phyloP scores from a whole-genome alignment of 2,888 invertebrate genomes.

The Baccha elongata region DNA sequence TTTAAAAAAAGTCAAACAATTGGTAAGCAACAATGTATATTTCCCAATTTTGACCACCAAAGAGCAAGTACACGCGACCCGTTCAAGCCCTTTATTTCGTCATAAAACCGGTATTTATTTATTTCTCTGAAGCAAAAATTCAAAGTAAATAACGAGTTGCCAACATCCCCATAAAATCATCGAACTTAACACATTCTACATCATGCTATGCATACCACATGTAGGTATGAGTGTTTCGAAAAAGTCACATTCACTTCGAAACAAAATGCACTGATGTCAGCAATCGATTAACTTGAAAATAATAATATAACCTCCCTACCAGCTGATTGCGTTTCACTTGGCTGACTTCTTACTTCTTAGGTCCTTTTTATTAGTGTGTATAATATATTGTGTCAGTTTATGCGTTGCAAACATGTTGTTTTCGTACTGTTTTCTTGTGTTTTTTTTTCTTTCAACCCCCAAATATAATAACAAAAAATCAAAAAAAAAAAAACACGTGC shows the following conservation, averaged over 20 bases:
- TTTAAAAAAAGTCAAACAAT: no score
- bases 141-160: no score
- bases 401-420: slow-evolving; percentile 33
- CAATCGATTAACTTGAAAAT: slow-evolving; percentile 7
- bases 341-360: slow-evolving; percentile 22
- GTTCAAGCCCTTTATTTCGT: no score
- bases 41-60: no score
- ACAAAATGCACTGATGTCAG: neutral
- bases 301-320: slow-evolving; percentile 17
- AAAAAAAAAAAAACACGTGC: slow-evolving; percentile 8
- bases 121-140: no score
- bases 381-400: slow-evolving; percentile 26
- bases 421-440: neutral
- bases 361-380: slow-evolving; percentile 25
- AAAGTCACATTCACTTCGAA: neutral
- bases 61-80: no score
- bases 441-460: slow-evolving; percentile 23
- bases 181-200: no score
- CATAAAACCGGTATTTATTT: no score
- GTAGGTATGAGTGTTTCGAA: no score
- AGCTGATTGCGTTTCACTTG: slow-evolving; percentile 53
- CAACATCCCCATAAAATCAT: no score
- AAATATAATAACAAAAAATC: neutral
- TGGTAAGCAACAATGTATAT: no score
- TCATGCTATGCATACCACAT: no score